These are phyloP conservation scores for Pseudanteris insignis DNA, from an alignment of 2,888 invertebrate species.

Conservation along the genomic window DNA sequence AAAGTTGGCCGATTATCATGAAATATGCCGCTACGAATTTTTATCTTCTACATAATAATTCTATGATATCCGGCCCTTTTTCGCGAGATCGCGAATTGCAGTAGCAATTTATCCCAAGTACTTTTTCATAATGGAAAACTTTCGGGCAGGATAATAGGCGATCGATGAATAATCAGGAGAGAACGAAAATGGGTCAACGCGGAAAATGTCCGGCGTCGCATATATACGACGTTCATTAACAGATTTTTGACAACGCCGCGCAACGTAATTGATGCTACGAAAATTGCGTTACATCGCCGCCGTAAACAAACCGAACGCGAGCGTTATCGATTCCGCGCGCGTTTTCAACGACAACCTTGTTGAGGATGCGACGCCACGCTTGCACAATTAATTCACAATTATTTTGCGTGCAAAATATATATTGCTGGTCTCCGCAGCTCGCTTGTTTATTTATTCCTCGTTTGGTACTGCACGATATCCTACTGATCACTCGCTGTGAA, in stretches of 20 bases:
- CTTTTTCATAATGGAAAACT: slow-evolving; percentile 23
- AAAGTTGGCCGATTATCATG: slow-evolving; percentile 21
- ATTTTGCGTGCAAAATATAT: slow-evolving; percentile 16
- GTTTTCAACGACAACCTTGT: slow-evolving; percentile 4
- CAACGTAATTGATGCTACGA: slow-evolving; percentile 17
- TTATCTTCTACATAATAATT: slow-evolving; percentile 24
- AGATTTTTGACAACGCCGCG: slow-evolving; percentile 28
- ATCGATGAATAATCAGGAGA: slow-evolving; percentile 34
- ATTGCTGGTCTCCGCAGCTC: too few relatives aligned
- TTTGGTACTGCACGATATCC: slow-evolving; percentile 8
- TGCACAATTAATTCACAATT: slow-evolving; percentile 26
- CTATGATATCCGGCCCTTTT: slow-evolving; percentile 14
- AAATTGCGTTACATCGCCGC: slow-evolving; percentile 27
- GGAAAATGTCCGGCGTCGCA: slow-evolving; percentile 20
- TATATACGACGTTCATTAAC: slow-evolving; percentile 30
- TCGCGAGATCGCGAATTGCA: slow-evolving; percentile 11
- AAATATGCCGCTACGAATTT: slow-evolving; percentile 8
- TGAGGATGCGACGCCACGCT: slow-evolving; percentile 20
- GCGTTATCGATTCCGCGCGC: slow-evolving; percentile 25
- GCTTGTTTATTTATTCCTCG: slow-evolving; percentile 22
- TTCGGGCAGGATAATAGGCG: slow-evolving; percentile 23
- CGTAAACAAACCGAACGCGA: slow-evolving; percentile 22
- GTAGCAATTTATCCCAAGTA: slow-evolving; percentile 27
- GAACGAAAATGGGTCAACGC: slow-evolving; percentile 25
- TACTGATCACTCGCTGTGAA: too few relatives aligned